Percentiles rank a stretch among this genome's conserved stretches.
phyloP scores from a whole-genome alignment of 2,113 vertebrate species.

The Falcunculus frontatus region DNA sequence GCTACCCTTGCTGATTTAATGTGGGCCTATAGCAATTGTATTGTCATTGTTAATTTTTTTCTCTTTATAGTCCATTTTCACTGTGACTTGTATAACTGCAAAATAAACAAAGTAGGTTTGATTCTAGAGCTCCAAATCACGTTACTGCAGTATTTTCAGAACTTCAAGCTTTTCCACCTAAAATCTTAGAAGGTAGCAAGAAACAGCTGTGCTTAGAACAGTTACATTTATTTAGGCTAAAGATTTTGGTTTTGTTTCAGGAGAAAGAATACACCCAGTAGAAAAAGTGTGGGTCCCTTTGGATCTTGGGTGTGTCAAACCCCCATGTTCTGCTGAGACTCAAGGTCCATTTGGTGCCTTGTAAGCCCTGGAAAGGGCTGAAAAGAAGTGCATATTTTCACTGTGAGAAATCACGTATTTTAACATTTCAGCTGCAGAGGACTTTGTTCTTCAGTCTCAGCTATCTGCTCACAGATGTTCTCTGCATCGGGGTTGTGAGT shows the following conservation, averaged over 20 bases:
- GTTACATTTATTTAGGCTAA: neutral
- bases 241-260: neutral
- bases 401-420: neutral
- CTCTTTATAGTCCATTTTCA: constrained; percentile 5
- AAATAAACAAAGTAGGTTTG: neutral
- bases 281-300: neutral
- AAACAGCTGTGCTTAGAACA: neutral
- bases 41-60: neutral
- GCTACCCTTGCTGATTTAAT: neutral
- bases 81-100: neutral
- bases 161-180: neutral
- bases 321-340: neutral
- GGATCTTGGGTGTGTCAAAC: neutral
- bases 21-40: neutral
- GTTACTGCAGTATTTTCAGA: neutral
- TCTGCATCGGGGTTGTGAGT: neutral
- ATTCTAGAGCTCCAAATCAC: neutral
- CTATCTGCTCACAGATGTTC: neutral
- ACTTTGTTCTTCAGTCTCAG: neutral
- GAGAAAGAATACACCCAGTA: neutral
- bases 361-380: neutral
- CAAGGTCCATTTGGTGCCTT: fast-evolving
- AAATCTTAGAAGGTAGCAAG: neutral
- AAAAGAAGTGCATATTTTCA: neutral
- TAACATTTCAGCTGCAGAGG: neutral